Base-by-base conservation (phyloP, 2,113 vertebrate genomes). In the Carlito syrichta region DNA sequence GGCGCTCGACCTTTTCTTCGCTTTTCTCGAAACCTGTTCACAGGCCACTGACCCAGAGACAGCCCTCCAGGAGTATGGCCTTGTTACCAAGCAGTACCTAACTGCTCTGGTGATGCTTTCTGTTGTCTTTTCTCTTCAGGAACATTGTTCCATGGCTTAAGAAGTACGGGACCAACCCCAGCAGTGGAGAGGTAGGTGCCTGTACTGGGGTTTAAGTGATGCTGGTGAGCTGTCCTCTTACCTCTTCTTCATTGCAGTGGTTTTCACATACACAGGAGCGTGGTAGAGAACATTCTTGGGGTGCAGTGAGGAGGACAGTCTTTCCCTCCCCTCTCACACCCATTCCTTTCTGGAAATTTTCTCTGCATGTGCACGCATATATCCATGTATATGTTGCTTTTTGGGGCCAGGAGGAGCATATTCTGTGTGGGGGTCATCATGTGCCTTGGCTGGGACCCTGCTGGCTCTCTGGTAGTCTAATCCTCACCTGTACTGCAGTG, bases 71-170 rank as follows among this genome's bases (percentile, higher is more conserved):
- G 62, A 22, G 27, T 4, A 19, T 20, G 8, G 19, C 20, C 27
- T 8, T 4, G 0, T 52, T 3, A 11, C 71, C 27, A n/a, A 0
- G 74, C 22, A 20, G n/a, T 4, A 0, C 84, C 71, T 9, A 23
- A 30, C 62, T 2, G 0, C 43, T 12, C 9, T 1, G 5, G 35
- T 30, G 9, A 32, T 56, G 0, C 7, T 25, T 86, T 71, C 48
- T 94, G 50, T 71, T 52, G 54, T 96, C 30, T 96, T 4, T n/a
- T 84, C 94, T 50, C 74, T 98, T 82, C 95, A 99, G 99, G 98
- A 99, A 99, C 98, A 99, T 99, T 32, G 97, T 99, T 91, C 99
- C 99, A 0, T 99, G 99, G 99, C 99, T 99, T 97, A 99, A 99
- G 99, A 99, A 99, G 96, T 99, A 98, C 0, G 99, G 99, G 16